Conservation (phyloP, 2,113 vertebrate species). For the Coptodon rendalli region DNA sequence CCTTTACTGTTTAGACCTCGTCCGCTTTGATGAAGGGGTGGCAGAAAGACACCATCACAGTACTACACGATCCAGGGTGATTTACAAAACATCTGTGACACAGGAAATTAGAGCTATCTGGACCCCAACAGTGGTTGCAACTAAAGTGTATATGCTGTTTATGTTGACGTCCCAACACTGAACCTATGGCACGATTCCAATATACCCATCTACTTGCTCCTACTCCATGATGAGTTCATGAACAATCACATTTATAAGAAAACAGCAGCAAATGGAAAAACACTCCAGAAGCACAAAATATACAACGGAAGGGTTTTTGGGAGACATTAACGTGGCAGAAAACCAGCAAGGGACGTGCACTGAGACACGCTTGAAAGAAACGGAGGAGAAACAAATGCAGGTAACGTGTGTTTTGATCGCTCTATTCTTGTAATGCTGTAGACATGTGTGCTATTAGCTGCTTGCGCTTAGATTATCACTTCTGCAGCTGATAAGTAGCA, state of each 20-base stretch:
- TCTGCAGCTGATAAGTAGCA: not conserved
- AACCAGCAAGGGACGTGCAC: not conserved
- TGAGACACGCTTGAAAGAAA: not conserved
- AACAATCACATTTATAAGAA: not conserved
- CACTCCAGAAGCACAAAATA: not conserved
- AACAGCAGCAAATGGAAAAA: not conserved
- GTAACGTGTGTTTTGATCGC: not conserved
- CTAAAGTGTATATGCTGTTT: not conserved
- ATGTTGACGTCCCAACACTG: not conserved
- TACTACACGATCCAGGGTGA: not conserved
- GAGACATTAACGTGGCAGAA: not conserved
- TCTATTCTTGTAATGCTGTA: not conserved
- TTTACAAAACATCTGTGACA: not conserved
- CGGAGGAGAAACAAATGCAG: not conserved
- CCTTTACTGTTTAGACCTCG: not conserved
- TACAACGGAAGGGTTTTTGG: not conserved
- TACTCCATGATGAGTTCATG: not conserved
- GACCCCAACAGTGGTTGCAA: not conserved
- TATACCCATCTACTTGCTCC: not conserved
- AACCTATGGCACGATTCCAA: not conserved
- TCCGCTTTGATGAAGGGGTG: not conserved
- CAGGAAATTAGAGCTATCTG: not conserved
- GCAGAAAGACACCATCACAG: not conserved
- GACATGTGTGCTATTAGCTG: not conserved
- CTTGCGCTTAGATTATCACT: not conserved